phyloP scores from a whole-genome alignment of 2,888 invertebrate genomes.

The Dicranocentrus wangi region DNA sequence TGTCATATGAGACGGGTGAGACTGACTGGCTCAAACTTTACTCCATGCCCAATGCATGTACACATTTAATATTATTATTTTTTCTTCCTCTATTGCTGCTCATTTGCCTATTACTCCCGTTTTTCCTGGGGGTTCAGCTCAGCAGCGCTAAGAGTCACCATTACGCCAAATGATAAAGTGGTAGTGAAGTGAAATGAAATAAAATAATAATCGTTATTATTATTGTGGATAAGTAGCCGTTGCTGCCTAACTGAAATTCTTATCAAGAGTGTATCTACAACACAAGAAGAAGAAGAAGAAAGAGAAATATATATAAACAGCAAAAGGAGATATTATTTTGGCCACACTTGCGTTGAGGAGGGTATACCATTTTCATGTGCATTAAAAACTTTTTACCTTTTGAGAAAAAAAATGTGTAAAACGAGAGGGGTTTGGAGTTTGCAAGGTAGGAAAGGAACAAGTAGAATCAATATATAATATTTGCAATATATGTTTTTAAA shows the following conservation, averaged over 20 bases:
- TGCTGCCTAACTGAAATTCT: constrained; percentile 7
- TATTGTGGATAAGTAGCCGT: constrained; percentile 25
- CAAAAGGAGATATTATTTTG: no score
- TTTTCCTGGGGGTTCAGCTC: constrained; percentile 12
- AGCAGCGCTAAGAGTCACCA: constrained; percentile 46
- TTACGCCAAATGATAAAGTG: constrained; percentile 54
- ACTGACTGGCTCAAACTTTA: constrained; percentile 59
- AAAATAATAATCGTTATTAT: constrained; percentile 48
- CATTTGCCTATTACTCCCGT: constrained; percentile 50
- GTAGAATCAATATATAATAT: constrained; percentile 23
- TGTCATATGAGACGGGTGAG: constrained; percentile 61
- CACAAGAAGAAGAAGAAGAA: constrained; percentile 9
- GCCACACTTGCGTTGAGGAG: no score
- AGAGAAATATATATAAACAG: not conserved
- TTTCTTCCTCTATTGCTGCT: constrained; percentile 15
- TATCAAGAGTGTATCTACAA: constrained; percentile 27
- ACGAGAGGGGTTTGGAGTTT: no score
- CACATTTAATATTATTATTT: no score
- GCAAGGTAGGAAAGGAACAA: no score
- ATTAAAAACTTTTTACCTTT: no score
- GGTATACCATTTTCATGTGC: no score
- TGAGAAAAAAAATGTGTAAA: no score
- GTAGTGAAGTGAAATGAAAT: constrained; percentile 31
- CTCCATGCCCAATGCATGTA: not conserved
- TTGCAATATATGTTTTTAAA: constrained; percentile 6